Percentiles rank a stretch among this genome's conserved stretches.
phyloP scores from a whole-genome alignment of 2,113 vertebrate species.

The Chlorodrepanis virens region DNA sequence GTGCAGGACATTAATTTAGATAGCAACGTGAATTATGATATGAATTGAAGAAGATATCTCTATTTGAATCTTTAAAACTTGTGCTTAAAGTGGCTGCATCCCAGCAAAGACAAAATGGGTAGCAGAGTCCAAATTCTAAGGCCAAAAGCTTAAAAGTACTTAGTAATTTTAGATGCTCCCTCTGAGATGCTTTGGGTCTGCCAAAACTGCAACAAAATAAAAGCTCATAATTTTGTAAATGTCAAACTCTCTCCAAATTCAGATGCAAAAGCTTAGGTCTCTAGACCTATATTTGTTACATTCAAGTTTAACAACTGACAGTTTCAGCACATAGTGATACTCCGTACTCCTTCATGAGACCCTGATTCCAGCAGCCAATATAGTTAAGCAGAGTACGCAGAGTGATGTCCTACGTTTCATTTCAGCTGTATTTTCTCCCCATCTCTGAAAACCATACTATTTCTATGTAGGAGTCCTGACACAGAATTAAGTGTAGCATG shows the following conservation, averaged over 20 bases:
- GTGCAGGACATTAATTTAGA: neutral
- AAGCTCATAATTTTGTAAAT: neutral
- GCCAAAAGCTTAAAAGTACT: neutral
- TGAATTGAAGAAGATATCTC: neutral
- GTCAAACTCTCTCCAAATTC: neutral
- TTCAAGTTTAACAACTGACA: neutral
- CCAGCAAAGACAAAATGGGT: neutral
- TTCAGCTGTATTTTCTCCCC: neutral
- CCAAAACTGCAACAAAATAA: neutral
- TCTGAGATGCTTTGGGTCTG: neutral
- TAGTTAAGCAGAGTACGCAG: neutral
- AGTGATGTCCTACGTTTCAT: neutral
- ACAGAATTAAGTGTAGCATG: neutral
- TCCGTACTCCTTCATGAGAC: neutral
- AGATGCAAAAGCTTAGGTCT: neutral
- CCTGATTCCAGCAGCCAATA: neutral
- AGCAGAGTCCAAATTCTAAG: neutral
- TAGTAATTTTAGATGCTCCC: neutral
- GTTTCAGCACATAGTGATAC: neutral
- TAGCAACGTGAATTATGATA: neutral
- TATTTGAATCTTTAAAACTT: neutral
- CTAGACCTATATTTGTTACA: neutral
- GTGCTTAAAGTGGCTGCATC: neutral
- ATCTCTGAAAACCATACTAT: neutral
- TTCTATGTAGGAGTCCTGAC: neutral